Base-by-base conservation (phyloP, 2,113 vertebrate species). In the Lepus europaeus region DNA sequence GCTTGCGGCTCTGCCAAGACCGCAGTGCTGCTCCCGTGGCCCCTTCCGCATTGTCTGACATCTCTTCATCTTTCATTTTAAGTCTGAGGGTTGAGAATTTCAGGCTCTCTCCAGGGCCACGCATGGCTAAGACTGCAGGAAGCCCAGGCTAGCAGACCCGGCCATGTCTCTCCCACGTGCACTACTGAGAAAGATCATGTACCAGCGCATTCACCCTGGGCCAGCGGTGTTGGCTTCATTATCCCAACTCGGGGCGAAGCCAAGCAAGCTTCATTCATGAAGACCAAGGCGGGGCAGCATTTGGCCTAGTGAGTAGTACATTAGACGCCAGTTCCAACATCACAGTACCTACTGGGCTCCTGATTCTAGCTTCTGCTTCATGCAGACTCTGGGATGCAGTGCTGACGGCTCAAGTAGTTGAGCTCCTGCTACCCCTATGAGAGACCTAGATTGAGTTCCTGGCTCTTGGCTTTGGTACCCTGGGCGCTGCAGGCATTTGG, bases 1-100 rank as follows among this genome's bases (percentile, higher is more conserved):
- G 70, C 36, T n/a, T 20, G 78, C 9, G n/a, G 74, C 49, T 90
- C 66, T 92, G n/a, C 74, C 39, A 63, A 90, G 53, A 90, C 36
- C 5, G 5, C 10, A 70, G 17, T 20, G 79, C 83, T 70, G 31
- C 33, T 39, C 78, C 31, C 39, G 56, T 12, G 25, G 49, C 83
- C 2, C 39, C 80, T n/a, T 86, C 12, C 70, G 19, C 33, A 61
- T 90, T 82, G 59, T 66, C 36, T 73, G 45, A 74, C 4, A 23
- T 27, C 17, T 72, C 25, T 61, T 86, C 36, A 31, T 31, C 22
- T 90, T 72, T 64, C 22, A 36, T 80, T 36, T 83, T 45, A 5
- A 36, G 3, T 72, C 68, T 56, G 9, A 91, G 49, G 74, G 29
- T 23, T 79, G 93, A 64, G 20, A 36, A 81, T 36, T 69, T 49